Evolutionary conservation across 2,888 invertebrate genomes (phyloP).

Genomic region (Clivina fossor): DNA sequence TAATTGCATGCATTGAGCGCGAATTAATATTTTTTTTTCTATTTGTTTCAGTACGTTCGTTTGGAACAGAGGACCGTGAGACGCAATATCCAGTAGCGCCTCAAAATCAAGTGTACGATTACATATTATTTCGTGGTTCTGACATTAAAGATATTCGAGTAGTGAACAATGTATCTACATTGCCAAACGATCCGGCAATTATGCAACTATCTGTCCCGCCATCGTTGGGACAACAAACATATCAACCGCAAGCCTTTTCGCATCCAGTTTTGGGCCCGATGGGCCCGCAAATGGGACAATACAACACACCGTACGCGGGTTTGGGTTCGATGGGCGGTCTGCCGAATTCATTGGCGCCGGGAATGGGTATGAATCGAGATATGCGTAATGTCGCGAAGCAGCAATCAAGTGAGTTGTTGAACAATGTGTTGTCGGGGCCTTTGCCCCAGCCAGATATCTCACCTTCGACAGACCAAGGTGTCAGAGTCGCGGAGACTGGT

Average conservation of each 20-base stretch:
- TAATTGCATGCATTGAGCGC: too few species aligned
- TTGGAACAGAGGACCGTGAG: constrained; percentile 98
- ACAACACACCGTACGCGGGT: constrained; percentile 56
- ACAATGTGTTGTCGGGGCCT: constrained; percentile 42
- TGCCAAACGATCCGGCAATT: constrained; percentile 98
- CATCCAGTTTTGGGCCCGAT: constrained; percentile 69
- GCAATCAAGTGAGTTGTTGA: constrained; percentile 68
- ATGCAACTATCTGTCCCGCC: constrained; percentile 85
- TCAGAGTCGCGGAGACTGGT: constrained; percentile 53
- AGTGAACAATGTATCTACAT: constrained; percentile 80
- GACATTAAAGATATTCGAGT: constrained; percentile 99
- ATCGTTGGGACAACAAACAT: constrained; percentile 63
- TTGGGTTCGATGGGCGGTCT: constrained; percentile 53
- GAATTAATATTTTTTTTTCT: too few species aligned
- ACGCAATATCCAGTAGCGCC: constrained; percentile 94
- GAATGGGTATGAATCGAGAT: constrained; percentile 55
- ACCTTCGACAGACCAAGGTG: constrained; percentile 55
- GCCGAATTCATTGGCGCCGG: constrained; percentile 54
- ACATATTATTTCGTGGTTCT: constrained; percentile 95
- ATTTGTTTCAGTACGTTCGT: constrained; percentile 80
- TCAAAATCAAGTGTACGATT: constrained; percentile 97
- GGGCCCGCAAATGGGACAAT: constrained; percentile 57
- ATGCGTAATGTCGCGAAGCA: constrained; percentile 57
- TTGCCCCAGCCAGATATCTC: constrained; percentile 51
- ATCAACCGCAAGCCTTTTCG: constrained; percentile 67